Evolutionary conservation across 1,140 invertebrate genomes (phyloP).

Genomic region (Anastatus disparis): DNA sequence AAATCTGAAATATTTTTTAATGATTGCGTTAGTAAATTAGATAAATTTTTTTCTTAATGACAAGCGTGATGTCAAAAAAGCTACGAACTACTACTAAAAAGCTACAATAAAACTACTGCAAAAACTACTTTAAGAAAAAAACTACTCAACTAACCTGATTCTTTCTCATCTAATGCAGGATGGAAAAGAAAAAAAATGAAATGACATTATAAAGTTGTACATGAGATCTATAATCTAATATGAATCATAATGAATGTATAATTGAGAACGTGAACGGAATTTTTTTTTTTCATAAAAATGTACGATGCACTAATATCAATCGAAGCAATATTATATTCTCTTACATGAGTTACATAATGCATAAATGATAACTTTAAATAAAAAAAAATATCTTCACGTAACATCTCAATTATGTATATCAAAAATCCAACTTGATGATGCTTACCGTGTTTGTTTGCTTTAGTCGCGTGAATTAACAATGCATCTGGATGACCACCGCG

Average conservation of each 20-base stretch:
- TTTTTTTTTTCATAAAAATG: too few species aligned
- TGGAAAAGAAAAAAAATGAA: constrained; percentile 38
- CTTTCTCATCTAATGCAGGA: constrained; percentile 65
- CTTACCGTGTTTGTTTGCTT: constrained; percentile 86
- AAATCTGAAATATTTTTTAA: constrained; percentile 74
- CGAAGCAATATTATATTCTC: too few species aligned
- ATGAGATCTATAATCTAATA: constrained; percentile 13
- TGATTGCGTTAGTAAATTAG: background rate
- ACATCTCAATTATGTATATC: constrained; percentile 6
- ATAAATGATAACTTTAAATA: too few species aligned
- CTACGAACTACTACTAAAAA: background rate
- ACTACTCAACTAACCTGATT: constrained; percentile 64
- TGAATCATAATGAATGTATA: constrained; percentile 7
- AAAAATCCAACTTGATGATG: constrained; percentile 8
- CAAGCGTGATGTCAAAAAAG: too few species aligned
- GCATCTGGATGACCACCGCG: constrained; percentile 91
- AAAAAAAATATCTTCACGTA: constrained; percentile 32
- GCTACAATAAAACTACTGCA: background rate
- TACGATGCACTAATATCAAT: too few species aligned
- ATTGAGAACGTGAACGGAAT: constrained; percentile 11
- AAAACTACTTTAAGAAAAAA: too few species aligned
- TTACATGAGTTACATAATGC: too few species aligned
- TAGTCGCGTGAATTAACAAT: constrained; percentile 92
- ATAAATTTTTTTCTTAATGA: too few species aligned
- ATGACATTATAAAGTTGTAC: constrained; percentile 11